A percentile compares a stretch with the other conserved stretches of the same genome.
Conservation (phyloP, 2,113 vertebrate species). For the Rhynchopsitta pachyrhyncha region DNA sequence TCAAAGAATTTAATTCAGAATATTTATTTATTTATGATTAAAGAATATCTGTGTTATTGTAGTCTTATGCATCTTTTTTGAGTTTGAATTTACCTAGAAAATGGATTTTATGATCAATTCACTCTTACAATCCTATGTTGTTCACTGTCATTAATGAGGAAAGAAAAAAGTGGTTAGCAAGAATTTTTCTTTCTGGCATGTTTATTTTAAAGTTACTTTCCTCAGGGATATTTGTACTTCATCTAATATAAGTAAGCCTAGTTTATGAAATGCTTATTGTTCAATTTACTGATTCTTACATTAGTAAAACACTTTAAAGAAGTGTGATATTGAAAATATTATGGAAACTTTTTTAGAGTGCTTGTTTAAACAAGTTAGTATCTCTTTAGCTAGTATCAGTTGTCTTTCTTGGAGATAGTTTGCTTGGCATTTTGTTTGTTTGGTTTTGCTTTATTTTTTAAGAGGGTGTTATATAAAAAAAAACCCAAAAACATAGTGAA, state of each 20-base stretch:
- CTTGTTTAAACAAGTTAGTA: background rate
- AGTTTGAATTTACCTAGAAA: background rate
- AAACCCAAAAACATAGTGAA: background rate
- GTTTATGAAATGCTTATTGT: background rate
- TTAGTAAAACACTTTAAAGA: background rate
- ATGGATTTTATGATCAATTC: background rate
- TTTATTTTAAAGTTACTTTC: background rate
- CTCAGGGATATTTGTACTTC: background rate
- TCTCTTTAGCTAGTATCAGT: background rate
- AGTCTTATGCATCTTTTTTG: background rate
- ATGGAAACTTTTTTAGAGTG: background rate
- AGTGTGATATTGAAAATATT: background rate
- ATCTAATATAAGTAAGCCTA: background rate
- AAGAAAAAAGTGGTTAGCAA: background rate
- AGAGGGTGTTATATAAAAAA: background rate
- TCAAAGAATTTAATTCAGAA: background rate
- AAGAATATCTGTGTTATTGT: background rate
- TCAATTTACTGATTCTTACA: background rate
- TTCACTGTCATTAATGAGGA: background rate
- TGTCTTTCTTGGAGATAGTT: background rate
- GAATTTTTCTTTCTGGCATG: background rate
- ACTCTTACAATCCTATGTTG: background rate
- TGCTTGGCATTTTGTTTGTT: rapidly evolving
- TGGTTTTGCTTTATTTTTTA: background rate
- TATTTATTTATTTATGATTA: background rate